A percentile compares a stretch with the other conserved stretches of the same genome.
Evolutionary conservation across 2,888 invertebrate genomes (phyloP).

Genomic region (Pimpla rufipes): DNA sequence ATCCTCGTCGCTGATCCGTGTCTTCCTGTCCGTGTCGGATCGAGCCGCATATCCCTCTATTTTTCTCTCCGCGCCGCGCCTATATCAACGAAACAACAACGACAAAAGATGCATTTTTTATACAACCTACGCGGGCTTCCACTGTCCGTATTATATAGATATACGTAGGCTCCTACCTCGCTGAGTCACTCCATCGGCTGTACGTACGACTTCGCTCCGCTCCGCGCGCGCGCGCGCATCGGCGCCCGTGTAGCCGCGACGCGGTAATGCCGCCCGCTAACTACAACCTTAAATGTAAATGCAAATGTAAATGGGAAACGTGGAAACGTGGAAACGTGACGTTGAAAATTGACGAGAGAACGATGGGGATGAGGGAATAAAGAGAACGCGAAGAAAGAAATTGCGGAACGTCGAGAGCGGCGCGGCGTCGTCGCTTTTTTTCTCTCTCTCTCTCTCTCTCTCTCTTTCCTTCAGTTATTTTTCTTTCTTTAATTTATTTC

Average conservation of each 20-base stretch:
- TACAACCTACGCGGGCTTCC: background rate
- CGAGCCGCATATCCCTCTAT: background rate
- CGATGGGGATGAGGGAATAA: slow-evolving; percentile 34
- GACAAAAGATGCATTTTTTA: too few species aligned
- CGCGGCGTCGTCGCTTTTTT: background rate
- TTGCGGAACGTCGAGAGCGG: slow-evolving; percentile 2
- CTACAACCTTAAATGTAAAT: slow-evolving; percentile 61
- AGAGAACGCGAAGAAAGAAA: background rate
- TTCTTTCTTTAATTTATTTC: slow-evolving; percentile 1
- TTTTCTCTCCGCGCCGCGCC: background rate
- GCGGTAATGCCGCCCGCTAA: slow-evolving; percentile 52
- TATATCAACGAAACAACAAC: too few species aligned
- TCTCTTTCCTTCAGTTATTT: background rate
- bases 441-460: background rate
- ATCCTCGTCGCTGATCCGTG: slow-evolving; percentile 1
- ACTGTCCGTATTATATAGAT: too few species aligned
- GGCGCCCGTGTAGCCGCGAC: background rate
- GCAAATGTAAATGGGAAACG: slow-evolving; percentile 52
- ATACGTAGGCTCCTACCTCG: too few species aligned
- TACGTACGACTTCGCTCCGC: background rate
- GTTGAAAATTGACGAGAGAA: slow-evolving; percentile 55
- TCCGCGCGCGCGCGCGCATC: slow-evolving; percentile 2
- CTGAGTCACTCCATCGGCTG: too few species aligned
- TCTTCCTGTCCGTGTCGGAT: background rate
- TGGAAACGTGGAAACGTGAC: slow-evolving; percentile 44